Evolutionary conservation across 1,140 invertebrate genomes (phyloP).

Genomic region (Asbolus verrucosus): DNA sequence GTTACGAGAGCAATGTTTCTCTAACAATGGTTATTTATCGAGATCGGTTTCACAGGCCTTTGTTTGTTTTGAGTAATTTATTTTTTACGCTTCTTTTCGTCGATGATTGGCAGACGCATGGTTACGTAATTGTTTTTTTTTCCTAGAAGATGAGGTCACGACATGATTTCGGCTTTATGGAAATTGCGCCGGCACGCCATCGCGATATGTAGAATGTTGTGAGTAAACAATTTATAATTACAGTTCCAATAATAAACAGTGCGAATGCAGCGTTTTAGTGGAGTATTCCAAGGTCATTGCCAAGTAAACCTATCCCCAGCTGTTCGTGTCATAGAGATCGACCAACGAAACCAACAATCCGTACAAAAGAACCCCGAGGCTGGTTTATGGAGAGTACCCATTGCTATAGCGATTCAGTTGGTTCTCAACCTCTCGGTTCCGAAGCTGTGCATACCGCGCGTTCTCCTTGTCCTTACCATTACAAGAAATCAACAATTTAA

Average conservation of each 20-base stretch:
- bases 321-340: constrained; percentile 28
- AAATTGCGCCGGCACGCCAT: not conserved
- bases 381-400: constrained; percentile 34
- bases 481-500: not conserved
- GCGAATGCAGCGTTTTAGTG: constrained; percentile 26
- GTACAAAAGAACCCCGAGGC: constrained; percentile 35
- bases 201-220: constrained; percentile 14
- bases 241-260: constrained; percentile 34
- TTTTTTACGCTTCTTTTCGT: not conserved
- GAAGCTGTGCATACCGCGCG: constrained; percentile 14
- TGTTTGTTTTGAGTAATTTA: no score
- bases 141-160: not conserved
- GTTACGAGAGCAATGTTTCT: no score
- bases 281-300: constrained; percentile 16
- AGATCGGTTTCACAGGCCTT: no score
- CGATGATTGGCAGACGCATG: not conserved
- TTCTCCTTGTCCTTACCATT: not conserved
- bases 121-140: constrained; percentile 5
- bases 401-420: constrained; percentile 21
- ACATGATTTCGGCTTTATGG: not conserved
- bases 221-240: constrained; percentile 21
- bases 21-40: no score
- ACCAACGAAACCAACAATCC: constrained; percentile 30
- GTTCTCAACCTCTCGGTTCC: constrained; percentile 27
- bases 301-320: constrained; percentile 31